Evolutionary conservation across 2,888 invertebrate genomes (phyloP).

Genomic region (Ennomos fuscantarius): DNA sequence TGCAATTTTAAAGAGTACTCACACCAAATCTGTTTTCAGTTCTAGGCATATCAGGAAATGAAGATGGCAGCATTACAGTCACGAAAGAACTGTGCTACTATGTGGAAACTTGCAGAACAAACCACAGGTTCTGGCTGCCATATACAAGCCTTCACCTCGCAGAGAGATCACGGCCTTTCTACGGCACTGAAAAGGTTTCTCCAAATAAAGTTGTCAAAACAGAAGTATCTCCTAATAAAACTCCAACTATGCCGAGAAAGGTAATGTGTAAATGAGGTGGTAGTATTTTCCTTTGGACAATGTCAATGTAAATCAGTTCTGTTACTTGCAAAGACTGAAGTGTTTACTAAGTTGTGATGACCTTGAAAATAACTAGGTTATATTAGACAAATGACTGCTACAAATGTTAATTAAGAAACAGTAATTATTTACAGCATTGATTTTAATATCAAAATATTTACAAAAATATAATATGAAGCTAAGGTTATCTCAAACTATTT

Average conservation of each 20-base stretch:
- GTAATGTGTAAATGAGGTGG: slow-evolving; percentile 44
- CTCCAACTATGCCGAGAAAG: slow-evolving; percentile 55
- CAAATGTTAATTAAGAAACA: neutral
- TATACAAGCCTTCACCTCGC: slow-evolving; percentile 72
- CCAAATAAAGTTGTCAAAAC: slow-evolving; percentile 42
- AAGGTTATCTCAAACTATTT: too few species aligned
- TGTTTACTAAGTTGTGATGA: slow-evolving; percentile 7
- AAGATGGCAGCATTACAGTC: slow-evolving; percentile 58
- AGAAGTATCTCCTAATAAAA: slow-evolving; percentile 42
- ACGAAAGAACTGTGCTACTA: slow-evolving; percentile 72
- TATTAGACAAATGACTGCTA: neutral
- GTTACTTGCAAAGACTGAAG: slow-evolving; percentile 18
- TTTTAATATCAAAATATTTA: too few species aligned
- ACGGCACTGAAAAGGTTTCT: slow-evolving; percentile 59
- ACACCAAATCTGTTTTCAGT: slow-evolving; percentile 47
- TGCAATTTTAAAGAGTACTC: too few species aligned
- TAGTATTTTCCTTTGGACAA: slow-evolving; percentile 12
- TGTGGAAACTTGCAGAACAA: slow-evolving; percentile 65
- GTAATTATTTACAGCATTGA: too few species aligned
- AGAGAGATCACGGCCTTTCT: slow-evolving; percentile 73
- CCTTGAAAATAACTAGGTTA: slow-evolving; percentile 4
- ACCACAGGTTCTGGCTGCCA: slow-evolving; percentile 69
- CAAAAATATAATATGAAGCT: too few species aligned
- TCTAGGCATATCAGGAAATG: slow-evolving; percentile 66
- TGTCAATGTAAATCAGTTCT: slow-evolving; percentile 11